Conservation (phyloP, 1,140 invertebrate genomes). For the Sarcophaga peregrina region DNA sequence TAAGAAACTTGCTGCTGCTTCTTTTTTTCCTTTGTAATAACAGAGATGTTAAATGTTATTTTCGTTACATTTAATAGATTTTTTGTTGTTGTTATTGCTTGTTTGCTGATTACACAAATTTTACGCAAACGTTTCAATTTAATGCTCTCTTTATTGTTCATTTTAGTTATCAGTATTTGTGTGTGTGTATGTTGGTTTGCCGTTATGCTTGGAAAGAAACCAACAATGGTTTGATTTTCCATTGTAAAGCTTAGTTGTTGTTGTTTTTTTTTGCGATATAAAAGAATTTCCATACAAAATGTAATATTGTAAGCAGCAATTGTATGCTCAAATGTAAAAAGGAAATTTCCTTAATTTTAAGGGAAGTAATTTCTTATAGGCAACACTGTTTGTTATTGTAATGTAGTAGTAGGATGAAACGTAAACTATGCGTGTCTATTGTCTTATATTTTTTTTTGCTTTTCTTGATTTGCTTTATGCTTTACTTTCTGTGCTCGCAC, state of each 20-base stretch:
- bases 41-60: not conserved
- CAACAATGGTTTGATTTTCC: not conserved
- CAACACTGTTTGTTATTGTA: no score
- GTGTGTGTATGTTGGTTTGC: not conserved
- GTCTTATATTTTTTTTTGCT: not conserved
- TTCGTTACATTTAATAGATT: not conserved
- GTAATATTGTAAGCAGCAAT: no score
- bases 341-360: no score
- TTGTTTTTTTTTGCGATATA: not conserved
- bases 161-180: no score
- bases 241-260: not conserved
- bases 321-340: no score
- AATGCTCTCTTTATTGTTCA: no score
- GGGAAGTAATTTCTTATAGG: no score
- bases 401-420: not conserved
- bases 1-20: not conserved
- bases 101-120: no score
- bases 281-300: no score
- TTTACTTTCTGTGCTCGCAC: not conserved
- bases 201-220: not conserved
- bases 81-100: no score
- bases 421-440: constrained; percentile 30
- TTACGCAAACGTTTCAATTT: no score
- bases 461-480: no score
- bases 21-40: not conserved